These are phyloP conservation scores for Hymenochirus boettgeri DNA, from an alignment of 2,113 vertebrate species.

Conservation along the genomic window DNA sequence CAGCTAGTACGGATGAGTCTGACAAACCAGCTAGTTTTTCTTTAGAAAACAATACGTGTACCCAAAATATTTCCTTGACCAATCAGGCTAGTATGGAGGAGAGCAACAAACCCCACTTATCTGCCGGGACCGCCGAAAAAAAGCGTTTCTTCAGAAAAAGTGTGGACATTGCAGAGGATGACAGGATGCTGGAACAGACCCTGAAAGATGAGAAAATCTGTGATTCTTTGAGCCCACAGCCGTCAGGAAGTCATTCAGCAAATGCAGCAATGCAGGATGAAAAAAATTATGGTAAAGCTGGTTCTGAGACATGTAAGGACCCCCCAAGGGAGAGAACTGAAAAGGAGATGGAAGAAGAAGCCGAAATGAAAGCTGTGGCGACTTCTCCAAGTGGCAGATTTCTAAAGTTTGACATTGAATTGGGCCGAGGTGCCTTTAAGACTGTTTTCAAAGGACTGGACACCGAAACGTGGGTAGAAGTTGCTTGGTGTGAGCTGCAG, in stretches of 20 bases:
- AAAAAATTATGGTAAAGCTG: conserved; percentile 47
- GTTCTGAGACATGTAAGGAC: conserved; percentile 50
- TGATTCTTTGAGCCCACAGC: conserved; percentile 21
- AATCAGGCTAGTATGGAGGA: conserved; percentile 52
- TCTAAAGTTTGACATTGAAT: conserved; percentile 89
- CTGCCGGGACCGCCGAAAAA: conserved; percentile 63
- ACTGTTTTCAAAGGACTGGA: conserved; percentile 92
- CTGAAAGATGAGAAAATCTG: conserved; percentile 49
- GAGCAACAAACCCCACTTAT: conserved; percentile 45
- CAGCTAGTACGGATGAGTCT: conserved; percentile 77
- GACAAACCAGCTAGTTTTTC: conserved; percentile 78
- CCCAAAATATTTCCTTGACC: conserved; percentile 51
- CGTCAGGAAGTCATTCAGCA: conserved; percentile 40
- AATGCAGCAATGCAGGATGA: conserved; percentile 46
- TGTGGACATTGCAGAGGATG: conserved; percentile 68
- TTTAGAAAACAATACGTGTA: conserved; percentile 54
- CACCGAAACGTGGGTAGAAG: conserved; percentile 91
- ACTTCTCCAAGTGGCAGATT: conserved; percentile 87
- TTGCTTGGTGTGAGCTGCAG: conserved; percentile 94
- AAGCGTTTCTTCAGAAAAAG: conserved; percentile 86
- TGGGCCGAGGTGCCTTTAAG: conserved; percentile 90
- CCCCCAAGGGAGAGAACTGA: conserved; percentile 61
- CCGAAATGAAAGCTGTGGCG: conserved; percentile 93
- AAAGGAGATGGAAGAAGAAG: conserved; percentile 85
- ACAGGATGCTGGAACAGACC: conserved; percentile 45